Percentiles rank a stretch among this genome's conserved stretches.
phyloP scores from a whole-genome alignment of 2,797 vertebrate species.

The Cyprinodon diabolis region DNA sequence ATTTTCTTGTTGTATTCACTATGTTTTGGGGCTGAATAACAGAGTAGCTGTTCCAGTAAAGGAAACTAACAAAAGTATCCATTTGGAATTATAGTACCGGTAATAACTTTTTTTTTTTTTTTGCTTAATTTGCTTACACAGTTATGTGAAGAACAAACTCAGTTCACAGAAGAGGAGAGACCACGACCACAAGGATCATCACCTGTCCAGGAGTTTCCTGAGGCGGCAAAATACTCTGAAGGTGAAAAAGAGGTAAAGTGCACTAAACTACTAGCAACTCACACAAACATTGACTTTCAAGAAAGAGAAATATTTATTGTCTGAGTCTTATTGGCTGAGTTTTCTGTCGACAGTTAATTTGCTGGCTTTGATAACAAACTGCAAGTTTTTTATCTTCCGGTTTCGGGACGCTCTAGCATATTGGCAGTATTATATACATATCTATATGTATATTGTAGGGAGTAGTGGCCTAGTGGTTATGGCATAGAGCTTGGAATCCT shows the following conservation, averaged over 20 bases:
- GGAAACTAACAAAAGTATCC: no score
- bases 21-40: no score
- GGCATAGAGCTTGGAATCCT: no score
- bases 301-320: not conserved
- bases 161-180: slow-evolving; percentile 85
- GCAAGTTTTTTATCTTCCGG: no score
- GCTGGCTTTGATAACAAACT: no score
- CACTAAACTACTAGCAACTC: not conserved
- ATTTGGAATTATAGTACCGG: slow-evolving; percentile 1
- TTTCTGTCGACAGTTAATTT: not conserved
- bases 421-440: no score
- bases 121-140: slow-evolving; percentile 59
- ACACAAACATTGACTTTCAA: not conserved
- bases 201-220: slow-evolving; percentile 90
- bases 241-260: slow-evolving; percentile 81
- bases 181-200: slow-evolving; percentile 97
- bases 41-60: no score
- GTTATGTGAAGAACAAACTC: slow-evolving; percentile 85
- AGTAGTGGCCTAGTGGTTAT: no score
- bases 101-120: not conserved
- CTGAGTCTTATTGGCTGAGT: not conserved
- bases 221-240: slow-evolving; percentile 77
- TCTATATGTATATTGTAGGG: no score
- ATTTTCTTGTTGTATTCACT: no score
- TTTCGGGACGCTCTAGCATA: no score